Conservation (phyloP, 2,113 vertebrate species). For the Oceanites oceanicus region DNA sequence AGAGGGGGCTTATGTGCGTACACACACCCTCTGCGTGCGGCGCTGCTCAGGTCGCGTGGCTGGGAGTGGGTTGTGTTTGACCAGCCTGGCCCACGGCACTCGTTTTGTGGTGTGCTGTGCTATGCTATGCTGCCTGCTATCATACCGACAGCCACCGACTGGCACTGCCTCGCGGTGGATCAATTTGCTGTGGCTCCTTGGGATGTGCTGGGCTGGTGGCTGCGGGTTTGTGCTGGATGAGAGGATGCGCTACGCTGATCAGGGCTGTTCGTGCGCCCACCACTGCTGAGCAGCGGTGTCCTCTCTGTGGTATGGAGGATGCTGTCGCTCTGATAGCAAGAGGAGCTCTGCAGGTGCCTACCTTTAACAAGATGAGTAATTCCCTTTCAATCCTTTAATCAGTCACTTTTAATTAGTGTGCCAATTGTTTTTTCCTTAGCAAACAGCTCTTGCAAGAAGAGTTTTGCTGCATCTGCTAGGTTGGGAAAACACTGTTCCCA, state of each 20-base stretch:
- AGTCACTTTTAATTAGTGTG: conserved; percentile 41
- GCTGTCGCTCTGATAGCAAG: neutral
- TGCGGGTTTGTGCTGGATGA: fast-evolving
- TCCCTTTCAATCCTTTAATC: conserved; percentile 36
- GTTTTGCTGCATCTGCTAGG: neutral
- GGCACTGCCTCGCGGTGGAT: neutral
- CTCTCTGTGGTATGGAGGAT: neutral
- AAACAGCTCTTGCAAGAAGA: conserved; percentile 24
- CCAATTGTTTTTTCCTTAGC: conserved; percentile 30
- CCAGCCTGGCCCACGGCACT: neutral
- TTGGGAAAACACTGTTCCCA: neutral
- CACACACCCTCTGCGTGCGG: fast-evolving
- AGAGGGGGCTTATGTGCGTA: fast-evolving
- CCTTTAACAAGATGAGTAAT: conserved; percentile 50
- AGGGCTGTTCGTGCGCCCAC: fast-evolving
- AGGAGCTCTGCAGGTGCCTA: conserved; percentile 25
- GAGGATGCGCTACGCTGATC: neutral
- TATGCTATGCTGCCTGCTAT: neutral
- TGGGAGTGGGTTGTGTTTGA: neutral
- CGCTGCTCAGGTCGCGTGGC: neutral
- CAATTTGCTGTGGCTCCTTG: fast-evolving
- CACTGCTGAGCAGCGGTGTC: neutral
- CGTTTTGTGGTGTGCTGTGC: fast-evolving
- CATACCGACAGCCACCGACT: neutral
- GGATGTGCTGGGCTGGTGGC: neutral